These are phyloP conservation scores for Platyscapa corneri DNA, from an alignment of 1,140 invertebrate genomes.

Conservation along the genomic window DNA sequence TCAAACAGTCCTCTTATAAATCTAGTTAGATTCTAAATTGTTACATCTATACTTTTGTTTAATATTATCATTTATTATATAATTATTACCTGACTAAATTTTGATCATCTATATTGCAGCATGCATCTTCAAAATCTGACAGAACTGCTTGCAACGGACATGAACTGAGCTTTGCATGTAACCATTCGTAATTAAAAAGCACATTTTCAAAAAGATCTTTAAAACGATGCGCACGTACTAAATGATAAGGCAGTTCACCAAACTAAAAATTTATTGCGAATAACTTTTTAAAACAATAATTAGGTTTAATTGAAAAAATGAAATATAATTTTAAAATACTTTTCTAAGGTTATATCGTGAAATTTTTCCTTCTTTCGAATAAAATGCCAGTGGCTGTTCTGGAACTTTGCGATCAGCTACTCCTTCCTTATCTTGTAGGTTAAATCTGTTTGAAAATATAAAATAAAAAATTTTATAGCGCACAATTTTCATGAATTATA, in stretches of 20 bases:
- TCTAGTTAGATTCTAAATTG: too few species aligned
- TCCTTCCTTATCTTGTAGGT: constrained; percentile 91
- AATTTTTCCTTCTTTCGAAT: constrained; percentile 89
- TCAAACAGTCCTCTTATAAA: too few species aligned
- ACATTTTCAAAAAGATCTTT: constrained; percentile 95
- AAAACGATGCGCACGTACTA: constrained; percentile 91
- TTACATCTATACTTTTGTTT: neutral
- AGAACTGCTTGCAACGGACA: constrained; percentile 96
- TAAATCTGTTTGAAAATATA: constrained; percentile 77
- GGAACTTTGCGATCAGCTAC: constrained; percentile 97
- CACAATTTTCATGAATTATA: neutral
- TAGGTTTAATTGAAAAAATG: constrained; percentile 4
- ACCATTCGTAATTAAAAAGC: constrained; percentile 98
- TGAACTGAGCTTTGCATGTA: constrained; percentile 95
- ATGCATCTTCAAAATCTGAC: constrained; percentile 96
- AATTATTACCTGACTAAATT: constrained; percentile 82
- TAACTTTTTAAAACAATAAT: constrained; percentile 1
- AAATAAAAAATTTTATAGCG: neutral
- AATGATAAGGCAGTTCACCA: constrained; percentile 95
- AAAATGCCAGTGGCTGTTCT: constrained; percentile 94
- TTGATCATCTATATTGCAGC: constrained; percentile 87
- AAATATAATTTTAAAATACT: constrained; percentile 71
- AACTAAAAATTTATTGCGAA: constrained; percentile 76
- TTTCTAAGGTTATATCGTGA: constrained; percentile 92
- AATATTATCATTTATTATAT: neutral